Percentiles rank a stretch among this genome's conserved stretches.
Evolutionary conservation across 2,113 vertebrate genomes (phyloP).

Genomic region (Phaetusa simplex): DNA sequence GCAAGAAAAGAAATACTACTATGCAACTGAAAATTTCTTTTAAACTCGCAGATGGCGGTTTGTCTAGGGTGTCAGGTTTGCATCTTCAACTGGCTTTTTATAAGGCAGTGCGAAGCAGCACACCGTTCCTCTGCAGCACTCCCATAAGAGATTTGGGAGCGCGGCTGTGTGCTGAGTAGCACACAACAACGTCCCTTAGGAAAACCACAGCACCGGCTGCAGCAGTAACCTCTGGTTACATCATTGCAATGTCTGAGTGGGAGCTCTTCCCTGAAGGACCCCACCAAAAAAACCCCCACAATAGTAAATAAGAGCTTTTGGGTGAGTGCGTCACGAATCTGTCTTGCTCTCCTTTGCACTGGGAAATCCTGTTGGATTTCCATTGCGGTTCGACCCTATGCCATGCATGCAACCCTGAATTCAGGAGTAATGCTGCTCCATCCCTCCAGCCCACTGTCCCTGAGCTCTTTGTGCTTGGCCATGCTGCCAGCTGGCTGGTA

Average conservation of each 20-base stretch:
- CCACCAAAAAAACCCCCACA: not conserved
- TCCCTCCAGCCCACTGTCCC: not conserved
- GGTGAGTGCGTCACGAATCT: not conserved
- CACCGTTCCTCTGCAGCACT: fast-evolving
- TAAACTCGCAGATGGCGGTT: not conserved
- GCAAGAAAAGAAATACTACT: not conserved
- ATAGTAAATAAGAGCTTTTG: not conserved
- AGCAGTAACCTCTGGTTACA: not conserved
- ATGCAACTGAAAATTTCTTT: not conserved
- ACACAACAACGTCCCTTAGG: not conserved
- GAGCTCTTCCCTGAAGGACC: not conserved
- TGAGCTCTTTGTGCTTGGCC: not conserved
- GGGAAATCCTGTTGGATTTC: not conserved
- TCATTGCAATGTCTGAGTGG: not conserved
- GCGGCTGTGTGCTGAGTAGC: fast-evolving
- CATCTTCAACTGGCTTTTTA: not conserved
- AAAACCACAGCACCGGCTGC: not conserved
- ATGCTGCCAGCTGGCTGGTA: not conserved
- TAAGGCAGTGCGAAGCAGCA: not conserved
- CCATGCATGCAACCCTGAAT: fast-evolving
- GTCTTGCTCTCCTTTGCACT: not conserved
- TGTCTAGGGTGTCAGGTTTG: not conserved
- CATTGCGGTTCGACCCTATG: not conserved
- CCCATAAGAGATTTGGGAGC: not conserved
- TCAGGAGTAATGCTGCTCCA: not conserved